Evolutionary conservation across 2,888 invertebrate species (phyloP).

Genomic region (Catonia carolina): DNA sequence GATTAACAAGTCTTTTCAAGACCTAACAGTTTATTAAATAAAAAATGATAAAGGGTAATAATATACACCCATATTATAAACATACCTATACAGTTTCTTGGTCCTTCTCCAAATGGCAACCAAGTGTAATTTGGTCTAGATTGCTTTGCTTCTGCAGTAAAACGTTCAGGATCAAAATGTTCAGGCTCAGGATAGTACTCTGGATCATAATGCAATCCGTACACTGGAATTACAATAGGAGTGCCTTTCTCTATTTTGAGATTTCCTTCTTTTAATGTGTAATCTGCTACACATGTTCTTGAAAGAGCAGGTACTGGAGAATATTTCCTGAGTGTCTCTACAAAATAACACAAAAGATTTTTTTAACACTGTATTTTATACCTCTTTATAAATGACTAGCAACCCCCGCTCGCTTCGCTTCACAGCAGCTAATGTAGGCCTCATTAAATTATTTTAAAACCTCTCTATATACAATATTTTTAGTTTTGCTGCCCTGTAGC

Average conservation of each 20-base stretch:
- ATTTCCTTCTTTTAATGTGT: constrained; percentile 25
- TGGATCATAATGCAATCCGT: constrained; percentile 25
- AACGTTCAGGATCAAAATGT: constrained; percentile 26
- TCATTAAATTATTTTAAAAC: no score
- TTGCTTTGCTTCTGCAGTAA: neutral
- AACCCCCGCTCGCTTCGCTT: no score
- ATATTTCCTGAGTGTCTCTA: constrained; percentile 26
- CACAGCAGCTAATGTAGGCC: no score
- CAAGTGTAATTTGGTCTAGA: constrained; percentile 29
- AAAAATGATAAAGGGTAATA: no score
- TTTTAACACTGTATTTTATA: no score
- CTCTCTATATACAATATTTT: no score
- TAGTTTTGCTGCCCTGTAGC: no score
- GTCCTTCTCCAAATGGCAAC: constrained; percentile 39
- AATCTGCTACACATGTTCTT: constrained; percentile 24
- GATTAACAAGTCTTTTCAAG: no score
- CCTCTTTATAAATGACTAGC: no score
- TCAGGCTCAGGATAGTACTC: constrained; percentile 25
- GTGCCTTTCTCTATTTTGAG: constrained; percentile 18
- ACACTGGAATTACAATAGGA: constrained; percentile 20
- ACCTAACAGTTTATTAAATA: no score
- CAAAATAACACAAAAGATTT: neutral
- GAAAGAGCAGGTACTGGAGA: constrained; percentile 20
- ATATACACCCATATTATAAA: no score
- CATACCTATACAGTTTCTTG: constrained; percentile 28